Conservation (phyloP, 2,888 invertebrate genomes). For the Choristoneura rosaceana region DNA sequence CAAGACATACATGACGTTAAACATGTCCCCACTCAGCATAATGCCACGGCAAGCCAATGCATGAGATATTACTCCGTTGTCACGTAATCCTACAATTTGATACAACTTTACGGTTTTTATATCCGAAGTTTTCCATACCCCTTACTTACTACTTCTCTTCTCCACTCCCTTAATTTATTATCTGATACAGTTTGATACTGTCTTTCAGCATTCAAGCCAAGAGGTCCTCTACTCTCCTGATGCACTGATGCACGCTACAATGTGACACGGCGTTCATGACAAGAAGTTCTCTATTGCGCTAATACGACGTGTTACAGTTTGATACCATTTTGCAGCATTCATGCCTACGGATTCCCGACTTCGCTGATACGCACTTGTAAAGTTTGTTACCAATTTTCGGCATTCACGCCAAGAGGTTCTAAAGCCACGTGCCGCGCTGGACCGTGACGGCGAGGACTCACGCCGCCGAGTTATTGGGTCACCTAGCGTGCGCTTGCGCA, state of each 20-base stretch:
- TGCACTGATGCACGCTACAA: too few species aligned
- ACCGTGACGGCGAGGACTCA: slow-evolving; percentile 65
- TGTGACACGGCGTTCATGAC: too few species aligned
- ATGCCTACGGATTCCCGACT: neutral
- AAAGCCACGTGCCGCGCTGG: slow-evolving; percentile 74
- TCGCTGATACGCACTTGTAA: neutral
- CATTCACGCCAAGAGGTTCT: slow-evolving; percentile 11
- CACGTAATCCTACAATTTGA: neutral
- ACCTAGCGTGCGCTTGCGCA: slow-evolving; percentile 58
- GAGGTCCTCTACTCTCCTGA: too few species aligned
- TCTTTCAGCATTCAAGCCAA: too few species aligned
- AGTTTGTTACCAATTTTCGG: neutral
- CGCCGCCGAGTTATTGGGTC: slow-evolving; percentile 51
- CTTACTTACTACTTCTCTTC: too few species aligned
- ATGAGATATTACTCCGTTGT: too few species aligned
- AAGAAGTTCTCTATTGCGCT: too few species aligned
- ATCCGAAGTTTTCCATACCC: neutral
- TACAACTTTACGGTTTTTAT: neutral
- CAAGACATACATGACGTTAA: too few species aligned
- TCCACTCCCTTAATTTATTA: too few species aligned
- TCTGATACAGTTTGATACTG: too few species aligned
- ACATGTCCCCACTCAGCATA: too few species aligned
- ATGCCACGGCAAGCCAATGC: too few species aligned
- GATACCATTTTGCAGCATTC: neutral
- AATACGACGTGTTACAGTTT: neutral